Evolutionary conservation across 1,140 invertebrate genomes (phyloP).

Genomic region (Planococcus citri): DNA sequence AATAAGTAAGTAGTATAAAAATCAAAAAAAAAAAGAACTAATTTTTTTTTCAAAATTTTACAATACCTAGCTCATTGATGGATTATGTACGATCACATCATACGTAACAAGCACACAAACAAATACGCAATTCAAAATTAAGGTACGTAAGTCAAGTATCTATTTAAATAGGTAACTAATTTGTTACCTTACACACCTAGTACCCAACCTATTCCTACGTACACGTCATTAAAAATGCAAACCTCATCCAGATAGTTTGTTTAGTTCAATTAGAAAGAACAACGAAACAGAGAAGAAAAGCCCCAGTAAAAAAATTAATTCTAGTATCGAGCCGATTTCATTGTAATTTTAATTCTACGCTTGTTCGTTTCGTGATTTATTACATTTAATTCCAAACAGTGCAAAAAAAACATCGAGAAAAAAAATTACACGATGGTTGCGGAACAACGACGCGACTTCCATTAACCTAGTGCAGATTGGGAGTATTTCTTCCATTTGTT

Average conservation of each 20-base stretch:
- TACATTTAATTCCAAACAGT: background rate
- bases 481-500: background rate
- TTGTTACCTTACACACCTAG: no score
- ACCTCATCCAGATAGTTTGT: background rate
- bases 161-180: no score
- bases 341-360: constrained; percentile 7
- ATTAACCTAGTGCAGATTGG: background rate
- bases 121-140: no score
- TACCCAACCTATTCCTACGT: no score
- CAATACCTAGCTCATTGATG: no score
- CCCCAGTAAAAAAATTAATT: background rate
- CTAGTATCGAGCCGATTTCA: background rate
- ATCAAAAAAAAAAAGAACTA: no score
- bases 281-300: background rate
- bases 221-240: background rate
- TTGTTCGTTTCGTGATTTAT: background rate
- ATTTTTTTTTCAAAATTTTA: no score
- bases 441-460: background rate
- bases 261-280: background rate
- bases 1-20: no score
- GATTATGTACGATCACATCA: no score
- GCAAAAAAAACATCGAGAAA: background rate
- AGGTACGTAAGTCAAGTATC: no score
- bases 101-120: no score
- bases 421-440: no score